Base-by-base conservation (phyloP, 2,797 vertebrate species). In the Podarcis siculus region DNA sequence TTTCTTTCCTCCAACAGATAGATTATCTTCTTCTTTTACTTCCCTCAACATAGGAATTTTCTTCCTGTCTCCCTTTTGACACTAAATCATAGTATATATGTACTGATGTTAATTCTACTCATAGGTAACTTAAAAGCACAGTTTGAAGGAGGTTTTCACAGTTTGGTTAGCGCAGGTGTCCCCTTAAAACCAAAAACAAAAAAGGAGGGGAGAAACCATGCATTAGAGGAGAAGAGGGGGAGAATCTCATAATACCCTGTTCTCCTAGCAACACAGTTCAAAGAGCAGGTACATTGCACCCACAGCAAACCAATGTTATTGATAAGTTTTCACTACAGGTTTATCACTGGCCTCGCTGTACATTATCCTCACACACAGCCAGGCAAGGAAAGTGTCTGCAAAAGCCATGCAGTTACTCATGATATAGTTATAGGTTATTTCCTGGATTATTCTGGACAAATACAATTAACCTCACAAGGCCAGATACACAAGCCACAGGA, bases 371-470 rank as follows among this genome's bases (percentile, higher is more conserved):
- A 3, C n/a, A 37, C 2, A 30, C 17, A 67, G 27, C 45, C 75
- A 77, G 39, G 42, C 61, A 77, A 82, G 12, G 6, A 37, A 25
- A 79, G 25, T 21, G 49, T 55, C 71, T 55, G 42, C 61, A 42
- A 89, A 66, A 39, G 21, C 15, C 67, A 8, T 49, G 8, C 32
- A 75, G 42, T 45, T 89, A 75, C 69, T 78, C 27, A n/a, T 7
- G n/a, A 82, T 37, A 3, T 30, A 3, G 55, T 42, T 4, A 17
- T 7, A 61, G 85, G 25, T 27, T 76, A 6, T 49, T 89, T 85
- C 58, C 45, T 80, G 37, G 42, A 76, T 89, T 85, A 76, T 66
- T 85, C 58, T 67, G 25, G 55, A 81, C 35, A 39, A 66, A 89
- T 15, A 8, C 79, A 84, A 80, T 66, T 85, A 85, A 85, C 37